Conservation (phyloP, 1,140 invertebrate species). For the Hylyphantes graminicola region DNA sequence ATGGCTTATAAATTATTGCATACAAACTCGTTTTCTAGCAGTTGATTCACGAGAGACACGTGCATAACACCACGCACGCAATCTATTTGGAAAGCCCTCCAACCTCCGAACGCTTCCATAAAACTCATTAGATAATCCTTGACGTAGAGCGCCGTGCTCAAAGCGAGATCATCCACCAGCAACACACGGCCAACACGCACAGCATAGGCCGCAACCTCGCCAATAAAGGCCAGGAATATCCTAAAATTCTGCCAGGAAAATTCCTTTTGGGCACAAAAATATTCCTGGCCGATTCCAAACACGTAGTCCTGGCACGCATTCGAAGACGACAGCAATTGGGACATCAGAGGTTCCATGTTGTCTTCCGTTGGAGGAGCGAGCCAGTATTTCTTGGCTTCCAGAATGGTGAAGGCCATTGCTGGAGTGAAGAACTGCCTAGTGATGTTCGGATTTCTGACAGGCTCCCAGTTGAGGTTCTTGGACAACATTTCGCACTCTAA, state of each 20-base stretch:
- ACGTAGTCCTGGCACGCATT: neutral
- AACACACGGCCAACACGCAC: neutral
- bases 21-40: too few relatives aligned
- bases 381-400: neutral
- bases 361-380: neutral
- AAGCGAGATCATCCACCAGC: neutral
- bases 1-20: too few relatives aligned
- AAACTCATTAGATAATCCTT: neutral
- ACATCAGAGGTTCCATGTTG: neutral
- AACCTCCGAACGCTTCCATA: conserved; percentile 2
- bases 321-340: neutral
- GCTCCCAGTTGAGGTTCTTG: neutral
- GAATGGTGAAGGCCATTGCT: neutral
- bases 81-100: conserved; percentile 6
- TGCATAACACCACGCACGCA: neutral
- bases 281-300: neutral
- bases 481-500: neutral
- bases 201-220: neutral
- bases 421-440: neutral
- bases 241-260: conserved; percentile 4
- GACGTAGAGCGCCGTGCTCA: neutral
- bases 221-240: conserved; percentile 8
- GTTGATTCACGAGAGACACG: neutral
- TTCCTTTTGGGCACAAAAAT: neutral
- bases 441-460: neutral